Percentiles rank a stretch among this genome's conserved stretches.
Evolutionary conservation across 1,140 invertebrate species (phyloP).

Genomic region (Melipona quadrifasciata): DNA sequence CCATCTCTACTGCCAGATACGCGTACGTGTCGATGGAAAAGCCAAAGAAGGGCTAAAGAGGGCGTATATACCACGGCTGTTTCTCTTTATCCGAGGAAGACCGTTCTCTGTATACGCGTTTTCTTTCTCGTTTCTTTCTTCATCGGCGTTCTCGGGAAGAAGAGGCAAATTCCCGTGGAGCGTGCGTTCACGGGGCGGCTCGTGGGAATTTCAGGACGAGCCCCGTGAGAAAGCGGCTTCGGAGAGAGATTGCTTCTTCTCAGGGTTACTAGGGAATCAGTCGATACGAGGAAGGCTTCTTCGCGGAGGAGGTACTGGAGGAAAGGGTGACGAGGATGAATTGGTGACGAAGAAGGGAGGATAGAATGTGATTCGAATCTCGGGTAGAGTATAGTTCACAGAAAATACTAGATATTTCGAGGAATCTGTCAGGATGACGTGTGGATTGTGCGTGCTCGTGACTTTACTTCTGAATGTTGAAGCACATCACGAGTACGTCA

Average conservation of each 20-base stretch:
- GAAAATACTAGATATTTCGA: too few species aligned
- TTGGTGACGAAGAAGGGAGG: not conserved
- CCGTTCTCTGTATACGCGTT: not conserved
- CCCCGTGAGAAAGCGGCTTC: constrained; percentile 76
- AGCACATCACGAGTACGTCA: too few species aligned
- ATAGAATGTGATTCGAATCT: too few species aligned
- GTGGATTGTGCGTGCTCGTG: too few species aligned
- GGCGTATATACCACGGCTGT: not conserved
- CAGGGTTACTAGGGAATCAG: constrained; percentile 79
- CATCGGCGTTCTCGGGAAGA: constrained; percentile 31
- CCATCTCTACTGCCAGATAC: too few species aligned
- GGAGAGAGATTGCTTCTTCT: constrained; percentile 74
- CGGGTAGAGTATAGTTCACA: too few species aligned
- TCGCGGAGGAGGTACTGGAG: constrained; percentile 19
- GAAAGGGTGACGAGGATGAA: not conserved
- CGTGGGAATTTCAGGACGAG: constrained; percentile 66
- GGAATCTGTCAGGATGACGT: too few species aligned
- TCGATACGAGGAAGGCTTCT: constrained; percentile 72
- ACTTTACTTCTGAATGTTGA: too few species aligned
- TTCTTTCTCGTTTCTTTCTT: constrained; percentile 12
- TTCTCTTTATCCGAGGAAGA: not conserved
- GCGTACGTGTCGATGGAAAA: not conserved
- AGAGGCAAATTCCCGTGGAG: constrained; percentile 34
- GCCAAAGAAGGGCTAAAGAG: not conserved
- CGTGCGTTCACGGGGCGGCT: constrained; percentile 29